Percentiles rank a stretch among this genome's conserved stretches.
phyloP scores from a whole-genome alignment of 1,140 invertebrate species.

The Brachionus plicatilis region DNA sequence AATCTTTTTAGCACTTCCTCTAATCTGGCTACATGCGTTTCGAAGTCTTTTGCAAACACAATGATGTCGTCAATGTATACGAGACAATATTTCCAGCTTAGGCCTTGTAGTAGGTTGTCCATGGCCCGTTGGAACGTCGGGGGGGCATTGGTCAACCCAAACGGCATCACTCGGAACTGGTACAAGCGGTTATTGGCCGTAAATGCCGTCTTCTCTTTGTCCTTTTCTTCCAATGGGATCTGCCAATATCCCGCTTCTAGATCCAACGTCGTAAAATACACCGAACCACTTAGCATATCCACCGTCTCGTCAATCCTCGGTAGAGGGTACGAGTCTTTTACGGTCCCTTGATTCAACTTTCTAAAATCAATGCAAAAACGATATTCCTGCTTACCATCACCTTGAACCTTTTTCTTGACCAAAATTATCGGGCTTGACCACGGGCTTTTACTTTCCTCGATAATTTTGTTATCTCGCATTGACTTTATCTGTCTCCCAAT shows the following conservation, averaged over 20 bases:
- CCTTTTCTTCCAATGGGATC: constrained; percentile 44
- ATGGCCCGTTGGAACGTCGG: constrained; percentile 50
- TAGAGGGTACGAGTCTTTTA: background rate
- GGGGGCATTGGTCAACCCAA: constrained; percentile 51
- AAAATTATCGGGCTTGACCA: constrained; percentile 8
- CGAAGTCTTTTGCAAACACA: background rate
- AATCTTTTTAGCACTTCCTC: constrained; percentile 47
- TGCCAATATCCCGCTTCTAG: constrained; percentile 51
- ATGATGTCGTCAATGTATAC: constrained; percentile 37
- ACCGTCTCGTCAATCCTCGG: constrained; percentile 21
- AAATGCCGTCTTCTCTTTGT: constrained; percentile 45
- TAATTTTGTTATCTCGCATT: constrained; percentile 41
- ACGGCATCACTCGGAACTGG: constrained; percentile 51
- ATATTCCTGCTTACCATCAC: background rate
- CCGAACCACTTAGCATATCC: background rate
- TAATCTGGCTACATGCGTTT: constrained; percentile 42
- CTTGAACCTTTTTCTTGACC: background rate
- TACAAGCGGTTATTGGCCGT: constrained; percentile 34
- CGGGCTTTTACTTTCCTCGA: constrained; percentile 46
- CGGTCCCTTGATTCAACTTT: constrained; percentile 8
- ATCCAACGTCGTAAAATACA: constrained; percentile 47
- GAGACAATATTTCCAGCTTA: constrained; percentile 13
- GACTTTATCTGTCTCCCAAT: constrained; percentile 7
- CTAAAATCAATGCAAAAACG: constrained; percentile 19
- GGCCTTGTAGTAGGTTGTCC: constrained; percentile 42